Base-by-base conservation (phyloP, 1,140 invertebrate genomes). In the Zaprionus lachaisei region DNA sequence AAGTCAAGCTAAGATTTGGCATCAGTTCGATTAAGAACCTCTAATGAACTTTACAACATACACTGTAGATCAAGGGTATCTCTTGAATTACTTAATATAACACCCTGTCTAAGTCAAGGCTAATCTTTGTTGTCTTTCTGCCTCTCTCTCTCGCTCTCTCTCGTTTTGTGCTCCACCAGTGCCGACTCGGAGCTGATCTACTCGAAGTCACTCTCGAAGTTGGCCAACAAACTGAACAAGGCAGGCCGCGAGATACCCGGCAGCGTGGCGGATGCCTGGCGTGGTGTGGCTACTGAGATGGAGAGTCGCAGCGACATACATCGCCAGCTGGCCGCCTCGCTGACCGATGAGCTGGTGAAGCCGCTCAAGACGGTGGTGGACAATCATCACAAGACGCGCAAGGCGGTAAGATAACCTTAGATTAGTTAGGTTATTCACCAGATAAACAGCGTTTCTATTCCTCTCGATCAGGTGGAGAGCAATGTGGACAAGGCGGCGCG, bases 121-220 rank as follows among this genome's bases (percentile, higher is more conserved):
- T 34, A 34, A 34, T 20, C 17, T 9, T 5, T 31, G 9, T 31
- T 31, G 28, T 31, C 28, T 31, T 31, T 2, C 26, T 26, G 1
- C 5, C 20, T 22, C 20, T 28, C 26, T 28, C 6, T 2, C 6
- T 5, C 5, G 6, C 26, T 26, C 5, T 28, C 28, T 17, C 37
- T 38, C 11, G 17, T 2, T 0, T 1, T 17, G 41, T 38, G 4
- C 37, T 0, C 5, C 15, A 0, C 1, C 14, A 97, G 97, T 94
- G 96, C 97, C 62, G 98, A 99, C 92, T 94, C 97, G 67, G 98
- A 99, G 94, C 95, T 95, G 14, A 96, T 95, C 77, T 99, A 99
- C 93, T 96, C 97, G 15, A 99, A 98, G 94, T 96, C 96, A 62
- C 94, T 99, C 28, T 95, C 96, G 66, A 99, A 98, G 93, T 94